Evolutionary conservation across 2,113 vertebrate genomes (phyloP), one percentile per base, ranked within the genome.

Genomic region (Cryptoleucopteryx plumbea): DNA sequence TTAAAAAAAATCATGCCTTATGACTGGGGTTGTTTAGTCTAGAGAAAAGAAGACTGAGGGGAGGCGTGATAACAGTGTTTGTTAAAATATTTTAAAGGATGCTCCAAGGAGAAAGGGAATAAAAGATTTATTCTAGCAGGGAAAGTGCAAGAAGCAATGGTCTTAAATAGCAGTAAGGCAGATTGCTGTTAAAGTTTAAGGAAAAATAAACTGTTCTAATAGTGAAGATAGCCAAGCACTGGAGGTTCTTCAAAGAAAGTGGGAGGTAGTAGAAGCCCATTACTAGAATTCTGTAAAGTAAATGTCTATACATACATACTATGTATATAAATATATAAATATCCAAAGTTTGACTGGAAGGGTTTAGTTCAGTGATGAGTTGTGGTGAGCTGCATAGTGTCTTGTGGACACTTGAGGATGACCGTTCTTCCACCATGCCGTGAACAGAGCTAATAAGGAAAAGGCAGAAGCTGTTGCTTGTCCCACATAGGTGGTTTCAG

Each of bases 11-110:
- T 29, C 19, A 17, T 82, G 45, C 78, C 27, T 31, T 65, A 4
- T 32, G 48, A 91, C 19, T 73, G 83, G 19, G 19, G 22, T 85
- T 97, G 92, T 97, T 97, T 95, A 96, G 95, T 96, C 95, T 96
- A 90, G 87, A 50, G 78, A 74, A 82, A 93, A 87, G 55, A 96
- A 48, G 94, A 80, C 82, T 55, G 77, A 93, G 68, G n/a, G 34
- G 38, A 86, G 43, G 45, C 2, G 0, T 38, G 96, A 95, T 96
- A 96, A 93, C 52, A 77, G 13, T 21, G 73, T 87, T 89, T 95
- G 38, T 66, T 82, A 91, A 90, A 77, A 53, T 92, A 70, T 85
- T 93, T 91, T 53, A 79, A 90, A 75, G 0, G 4, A 87, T 93
- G 73, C 19, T 88, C 15, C 66, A 85, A 78, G 36, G 5, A 82